A percentile compares a stretch with the other conserved stretches of the same genome.
These are phyloP conservation scores for Tragulus kanchil DNA, from an alignment of 2,113 vertebrate genomes.

Conservation along the genomic window DNA sequence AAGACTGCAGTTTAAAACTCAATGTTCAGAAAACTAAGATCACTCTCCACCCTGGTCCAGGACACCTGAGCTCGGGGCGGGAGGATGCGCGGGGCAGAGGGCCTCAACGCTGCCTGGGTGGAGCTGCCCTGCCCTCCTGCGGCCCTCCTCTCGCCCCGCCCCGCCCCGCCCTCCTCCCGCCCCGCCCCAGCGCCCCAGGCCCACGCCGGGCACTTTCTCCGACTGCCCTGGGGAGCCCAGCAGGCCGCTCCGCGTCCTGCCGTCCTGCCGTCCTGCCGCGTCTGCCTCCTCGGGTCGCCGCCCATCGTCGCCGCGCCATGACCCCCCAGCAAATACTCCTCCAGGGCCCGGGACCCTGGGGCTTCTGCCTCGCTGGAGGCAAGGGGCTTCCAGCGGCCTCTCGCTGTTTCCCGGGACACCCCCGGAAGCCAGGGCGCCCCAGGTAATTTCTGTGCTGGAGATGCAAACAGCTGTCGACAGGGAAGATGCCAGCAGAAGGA, in stretches of 20 bases:
- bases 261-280: neutral
- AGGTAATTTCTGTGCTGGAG: too few species aligned
- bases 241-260: rapidly evolving
- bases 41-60: too few species aligned
- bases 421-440: too few species aligned
- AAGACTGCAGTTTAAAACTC: too few species aligned
- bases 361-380: neutral
- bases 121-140: too few species aligned
- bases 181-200: neutral
- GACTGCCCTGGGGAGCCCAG: neutral
- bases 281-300: neutral
- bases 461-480: constrained; percentile 64
- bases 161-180: neutral
- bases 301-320: neutral
- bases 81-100: too few species aligned
- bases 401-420: neutral
- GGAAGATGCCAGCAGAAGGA: too few species aligned
- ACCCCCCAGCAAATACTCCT: neutral
- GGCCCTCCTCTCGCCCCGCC: too few species aligned
- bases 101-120: too few species aligned
- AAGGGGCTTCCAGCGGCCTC: neutral
- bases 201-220: neutral
- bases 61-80: too few species aligned
- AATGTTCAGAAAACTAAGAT: too few species aligned
- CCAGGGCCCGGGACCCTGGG: neutral